Conservation (phyloP, 2,113 vertebrate genomes). For the Menura novaehollandiae region DNA sequence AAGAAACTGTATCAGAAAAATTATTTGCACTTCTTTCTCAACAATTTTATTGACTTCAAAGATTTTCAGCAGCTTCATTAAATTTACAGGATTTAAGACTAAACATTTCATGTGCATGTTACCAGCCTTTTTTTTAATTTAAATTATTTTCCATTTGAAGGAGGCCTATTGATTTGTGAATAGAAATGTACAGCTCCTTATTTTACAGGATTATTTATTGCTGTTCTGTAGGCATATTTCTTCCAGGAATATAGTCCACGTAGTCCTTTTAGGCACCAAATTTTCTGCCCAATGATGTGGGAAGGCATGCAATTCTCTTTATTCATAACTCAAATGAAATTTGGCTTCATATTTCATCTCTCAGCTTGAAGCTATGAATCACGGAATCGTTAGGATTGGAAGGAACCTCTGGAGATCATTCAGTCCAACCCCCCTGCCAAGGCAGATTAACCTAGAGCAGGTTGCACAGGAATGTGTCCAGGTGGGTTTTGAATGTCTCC, state of each 20-base stretch:
- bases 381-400: neutral
- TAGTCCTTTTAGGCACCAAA: neutral
- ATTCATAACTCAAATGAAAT: neutral
- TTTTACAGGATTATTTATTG: neutral
- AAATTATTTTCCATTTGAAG: neutral
- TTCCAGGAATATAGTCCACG: neutral
- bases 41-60: neutral
- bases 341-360: neutral
- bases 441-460: neutral
- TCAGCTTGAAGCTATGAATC: neutral
- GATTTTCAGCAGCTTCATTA: neutral
- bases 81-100: neutral
- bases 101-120: neutral
- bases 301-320: neutral
- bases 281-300: neutral
- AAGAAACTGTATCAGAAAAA: neutral
- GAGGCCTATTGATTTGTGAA: neutral
- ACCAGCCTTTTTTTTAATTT: neutral
- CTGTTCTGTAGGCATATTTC: neutral
- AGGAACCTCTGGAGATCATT: neutral
- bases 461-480: neutral
- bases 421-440: neutral
- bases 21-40: neutral
- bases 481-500: neutral
- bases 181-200: neutral